Conservation (phyloP, 2,888 invertebrate genomes). For the Xanthia togata region DNA sequence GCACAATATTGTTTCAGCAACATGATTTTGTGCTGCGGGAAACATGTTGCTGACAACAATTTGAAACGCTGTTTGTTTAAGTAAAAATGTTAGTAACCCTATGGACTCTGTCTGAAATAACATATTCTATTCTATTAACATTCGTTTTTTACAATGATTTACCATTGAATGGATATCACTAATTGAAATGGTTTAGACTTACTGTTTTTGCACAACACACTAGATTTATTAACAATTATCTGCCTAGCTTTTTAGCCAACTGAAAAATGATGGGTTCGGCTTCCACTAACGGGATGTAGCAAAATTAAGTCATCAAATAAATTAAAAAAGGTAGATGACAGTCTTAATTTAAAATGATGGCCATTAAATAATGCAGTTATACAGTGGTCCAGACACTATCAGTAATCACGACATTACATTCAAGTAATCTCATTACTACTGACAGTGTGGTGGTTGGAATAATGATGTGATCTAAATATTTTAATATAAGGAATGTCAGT, state of each 20-base stretch:
- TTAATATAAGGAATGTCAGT: too few species aligned
- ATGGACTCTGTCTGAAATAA: too few species aligned
- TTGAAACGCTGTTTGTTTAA: too few species aligned
- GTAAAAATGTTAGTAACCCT: too few species aligned
- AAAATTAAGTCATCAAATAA: background rate
- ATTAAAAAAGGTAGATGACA: background rate
- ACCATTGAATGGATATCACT: background rate
- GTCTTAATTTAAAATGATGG: background rate
- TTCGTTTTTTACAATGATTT: background rate
- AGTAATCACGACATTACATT: too few species aligned
- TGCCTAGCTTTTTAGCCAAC: background rate
- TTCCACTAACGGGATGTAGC: background rate
- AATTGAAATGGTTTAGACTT: background rate
- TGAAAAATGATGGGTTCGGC: background rate
- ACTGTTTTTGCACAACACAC: background rate
- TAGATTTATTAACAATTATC: background rate
- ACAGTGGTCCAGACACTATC: too few species aligned
- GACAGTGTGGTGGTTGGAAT: too few species aligned
- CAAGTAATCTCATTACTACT: too few species aligned
- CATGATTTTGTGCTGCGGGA: background rate
- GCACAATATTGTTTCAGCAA: background rate
- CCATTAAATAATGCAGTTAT: background rate
- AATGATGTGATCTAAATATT: too few species aligned
- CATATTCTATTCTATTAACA: too few species aligned
- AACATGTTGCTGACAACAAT: background rate